Percentiles rank a stretch among this genome's conserved stretches.
These are phyloP conservation scores for Gastracanthus pulcherrimus DNA, from an alignment of 2,888 invertebrate species.

Conservation along the genomic window DNA sequence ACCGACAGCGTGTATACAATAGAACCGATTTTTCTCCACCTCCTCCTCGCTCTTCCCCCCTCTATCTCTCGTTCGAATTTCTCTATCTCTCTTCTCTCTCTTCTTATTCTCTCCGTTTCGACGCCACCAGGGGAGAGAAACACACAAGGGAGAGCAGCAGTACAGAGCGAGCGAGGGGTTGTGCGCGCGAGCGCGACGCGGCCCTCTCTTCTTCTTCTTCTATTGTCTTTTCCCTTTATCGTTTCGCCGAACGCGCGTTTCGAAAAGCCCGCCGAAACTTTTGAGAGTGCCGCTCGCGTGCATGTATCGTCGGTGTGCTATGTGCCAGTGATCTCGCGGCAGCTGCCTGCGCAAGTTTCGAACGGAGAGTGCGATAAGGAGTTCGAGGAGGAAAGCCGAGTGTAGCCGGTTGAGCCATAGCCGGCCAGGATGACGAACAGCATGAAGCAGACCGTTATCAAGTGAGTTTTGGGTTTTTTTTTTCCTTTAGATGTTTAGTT, in stretches of 20 bases:
- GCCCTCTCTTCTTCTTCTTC: background rate
- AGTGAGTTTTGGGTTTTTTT: conserved; percentile 75
- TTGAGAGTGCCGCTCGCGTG: background rate
- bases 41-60: background rate
- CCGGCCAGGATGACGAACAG: conserved; percentile 77
- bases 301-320: conserved; percentile 7
- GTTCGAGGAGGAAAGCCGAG: background rate
- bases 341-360: too few relatives aligned
- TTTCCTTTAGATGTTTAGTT: background rate
- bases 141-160: too few relatives aligned
- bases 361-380: background rate
- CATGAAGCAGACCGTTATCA: conserved; percentile 80
- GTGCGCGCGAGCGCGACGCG: background rate
- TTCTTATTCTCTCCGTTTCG: background rate
- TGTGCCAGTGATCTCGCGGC: conserved; percentile 49
- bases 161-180: too few relatives aligned
- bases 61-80: background rate
- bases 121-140: too few relatives aligned
- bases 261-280: conserved; percentile 20
- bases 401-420: too few relatives aligned
- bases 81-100: background rate
- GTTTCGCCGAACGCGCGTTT: background rate
- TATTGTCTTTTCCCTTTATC: background rate
- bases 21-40: background rate
- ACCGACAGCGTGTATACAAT: background rate